phyloP scores from a whole-genome alignment of 2,888 invertebrate species.

The Drosophila imparisetae region DNA sequence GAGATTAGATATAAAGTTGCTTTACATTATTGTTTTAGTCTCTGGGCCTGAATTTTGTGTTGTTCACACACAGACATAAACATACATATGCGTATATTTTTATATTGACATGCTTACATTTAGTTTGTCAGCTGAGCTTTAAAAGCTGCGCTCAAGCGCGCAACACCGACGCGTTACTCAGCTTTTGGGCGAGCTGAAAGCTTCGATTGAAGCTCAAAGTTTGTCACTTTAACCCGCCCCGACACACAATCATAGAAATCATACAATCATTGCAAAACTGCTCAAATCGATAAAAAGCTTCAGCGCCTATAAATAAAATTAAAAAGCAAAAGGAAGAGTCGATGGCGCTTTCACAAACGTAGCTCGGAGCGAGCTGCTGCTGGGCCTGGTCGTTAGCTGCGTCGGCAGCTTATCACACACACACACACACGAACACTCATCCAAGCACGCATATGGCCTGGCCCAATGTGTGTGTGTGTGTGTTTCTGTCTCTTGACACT shows the following conservation, averaged over 20 bases:
- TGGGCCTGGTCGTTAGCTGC: constrained; percentile 52
- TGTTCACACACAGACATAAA: constrained; percentile 5
- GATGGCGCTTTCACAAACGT: constrained; percentile 18
- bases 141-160: constrained; percentile 52
- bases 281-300: constrained; percentile 58
- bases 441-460: constrained; percentile 31
- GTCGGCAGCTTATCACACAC: constrained; percentile 69
- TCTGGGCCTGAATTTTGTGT: constrained; percentile 40
- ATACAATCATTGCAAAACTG: constrained; percentile 9
- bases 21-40: constrained; percentile 58
- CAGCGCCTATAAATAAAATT: constrained; percentile 43
- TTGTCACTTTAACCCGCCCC: constrained; percentile 7
- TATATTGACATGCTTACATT: neutral
- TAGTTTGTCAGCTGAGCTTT: constrained; percentile 17
- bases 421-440: constrained; percentile 18
- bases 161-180: neutral
- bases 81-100: neutral
- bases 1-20: constrained; percentile 83
- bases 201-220: constrained; percentile 49
- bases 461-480: constrained; percentile 18
- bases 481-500: constrained; percentile 12
- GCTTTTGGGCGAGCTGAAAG: constrained; percentile 32
- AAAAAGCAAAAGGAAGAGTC: constrained; percentile 6
- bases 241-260: constrained; percentile 3
- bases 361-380: constrained; percentile 41